Conservation (phyloP, 1,140 invertebrate species). For the Eumaeus atala region DNA sequence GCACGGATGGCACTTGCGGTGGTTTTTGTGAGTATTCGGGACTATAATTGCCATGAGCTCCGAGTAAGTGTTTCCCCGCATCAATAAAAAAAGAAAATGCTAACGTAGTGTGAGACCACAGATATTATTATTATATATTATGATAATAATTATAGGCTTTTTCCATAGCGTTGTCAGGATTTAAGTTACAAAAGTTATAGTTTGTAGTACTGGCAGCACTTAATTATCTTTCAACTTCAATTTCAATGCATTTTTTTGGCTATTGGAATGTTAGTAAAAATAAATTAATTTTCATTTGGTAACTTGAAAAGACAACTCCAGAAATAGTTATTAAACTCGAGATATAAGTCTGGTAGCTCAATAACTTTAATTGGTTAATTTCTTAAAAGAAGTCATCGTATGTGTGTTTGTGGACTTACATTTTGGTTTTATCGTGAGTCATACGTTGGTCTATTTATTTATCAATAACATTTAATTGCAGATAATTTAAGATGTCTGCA, state of each 20-base stretch:
- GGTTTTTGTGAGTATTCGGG: too few relatives aligned
- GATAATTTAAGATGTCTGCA: slow-evolving; percentile 79
- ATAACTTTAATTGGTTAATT: background rate
- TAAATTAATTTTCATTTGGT: slow-evolving; percentile 3
- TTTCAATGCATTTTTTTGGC: slow-evolving; percentile 4
- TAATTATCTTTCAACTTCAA: slow-evolving; percentile 6
- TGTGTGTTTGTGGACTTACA: slow-evolving; percentile 24
- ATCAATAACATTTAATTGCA: slow-evolving; percentile 41
- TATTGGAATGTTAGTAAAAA: slow-evolving; percentile 5
- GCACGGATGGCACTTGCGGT: too few relatives aligned
- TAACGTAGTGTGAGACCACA: too few relatives aligned
- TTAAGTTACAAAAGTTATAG: too few relatives aligned
- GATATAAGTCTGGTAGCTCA: background rate
- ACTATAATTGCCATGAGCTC: too few relatives aligned
- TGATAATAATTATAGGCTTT: too few relatives aligned
- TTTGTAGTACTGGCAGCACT: background rate
- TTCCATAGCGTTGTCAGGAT: too few relatives aligned
- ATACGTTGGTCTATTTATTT: slow-evolving; percentile 55
- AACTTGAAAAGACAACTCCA: slow-evolving; percentile 7
- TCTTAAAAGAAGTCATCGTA: background rate
- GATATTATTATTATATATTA: too few relatives aligned
- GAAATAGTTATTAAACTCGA: slow-evolving; percentile 18
- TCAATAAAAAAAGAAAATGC: too few relatives aligned
- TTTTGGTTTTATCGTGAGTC: slow-evolving; percentile 51
- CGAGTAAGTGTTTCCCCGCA: too few relatives aligned